Conservation (phyloP, 2,113 vertebrate species). For the Ovibos moschatus region DNA sequence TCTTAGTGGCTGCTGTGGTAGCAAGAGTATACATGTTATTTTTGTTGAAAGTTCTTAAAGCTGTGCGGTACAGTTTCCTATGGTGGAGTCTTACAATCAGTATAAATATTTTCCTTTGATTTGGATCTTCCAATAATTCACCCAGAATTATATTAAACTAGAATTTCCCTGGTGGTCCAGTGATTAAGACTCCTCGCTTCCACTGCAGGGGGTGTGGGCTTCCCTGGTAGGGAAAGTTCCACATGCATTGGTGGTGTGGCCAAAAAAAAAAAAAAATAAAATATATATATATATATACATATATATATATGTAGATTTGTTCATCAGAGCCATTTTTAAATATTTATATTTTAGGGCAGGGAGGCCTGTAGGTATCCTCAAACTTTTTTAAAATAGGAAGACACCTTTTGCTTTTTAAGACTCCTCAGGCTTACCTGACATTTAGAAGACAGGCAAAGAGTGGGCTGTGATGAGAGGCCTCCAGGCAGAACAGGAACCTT, state of each 20-base stretch:
- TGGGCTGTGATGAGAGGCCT: not conserved
- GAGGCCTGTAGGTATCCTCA: not conserved
- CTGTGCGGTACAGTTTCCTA: not conserved
- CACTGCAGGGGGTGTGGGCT: not conserved
- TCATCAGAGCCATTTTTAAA: not conserved
- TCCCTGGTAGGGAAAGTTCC: not conserved
- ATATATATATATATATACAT: not conserved
- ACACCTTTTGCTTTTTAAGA: not conserved
- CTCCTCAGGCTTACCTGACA: not conserved
- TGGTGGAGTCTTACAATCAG: not conserved
- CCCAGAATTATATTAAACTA: not conserved
- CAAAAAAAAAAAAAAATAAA: not conserved
- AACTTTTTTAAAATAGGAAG: not conserved
- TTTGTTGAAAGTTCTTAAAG: not conserved
- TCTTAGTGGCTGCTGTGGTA: not conserved
- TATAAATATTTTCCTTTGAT: not conserved
- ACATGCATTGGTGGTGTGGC: not conserved
- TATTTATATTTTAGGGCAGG: not conserved
- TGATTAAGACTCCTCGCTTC: not conserved
- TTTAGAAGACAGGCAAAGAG: not conserved
- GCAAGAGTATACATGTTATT: not conserved
- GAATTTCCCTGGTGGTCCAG: not conserved
- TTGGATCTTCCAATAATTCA: not conserved
- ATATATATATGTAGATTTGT: not conserved
- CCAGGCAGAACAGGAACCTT: not conserved